Evolutionary conservation across 1,140 invertebrate species (phyloP).

Genomic region (Zaprionus ghesquierei): DNA sequence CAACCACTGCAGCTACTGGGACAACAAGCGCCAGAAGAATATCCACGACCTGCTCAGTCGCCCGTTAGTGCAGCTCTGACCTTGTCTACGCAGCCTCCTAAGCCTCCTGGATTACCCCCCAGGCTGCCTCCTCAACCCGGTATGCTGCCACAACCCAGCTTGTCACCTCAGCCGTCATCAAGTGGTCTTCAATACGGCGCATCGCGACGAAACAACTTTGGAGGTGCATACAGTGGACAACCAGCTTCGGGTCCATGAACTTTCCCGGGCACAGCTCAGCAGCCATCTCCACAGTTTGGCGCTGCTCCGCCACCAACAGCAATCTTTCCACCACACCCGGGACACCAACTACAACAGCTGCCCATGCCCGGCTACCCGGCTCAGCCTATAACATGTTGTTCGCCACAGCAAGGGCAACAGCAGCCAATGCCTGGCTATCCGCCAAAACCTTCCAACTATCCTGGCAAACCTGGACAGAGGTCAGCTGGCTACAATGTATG

Average conservation of each 20-base stretch:
- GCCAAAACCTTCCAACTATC: constrained; percentile 51
- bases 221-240: constrained; percentile 14
- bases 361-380: constrained; percentile 58
- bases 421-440: constrained; percentile 43
- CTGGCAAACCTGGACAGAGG: constrained; percentile 57
- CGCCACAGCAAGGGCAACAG: constrained; percentile 57
- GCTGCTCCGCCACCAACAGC: constrained; percentile 40
- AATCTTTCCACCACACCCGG: constrained; percentile 57
- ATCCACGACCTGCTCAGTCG: constrained; percentile 28
- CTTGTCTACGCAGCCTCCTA: constrained; percentile 6
- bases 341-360: constrained; percentile 61
- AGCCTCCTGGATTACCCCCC: constrained; percentile 5
- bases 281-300: no score
- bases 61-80: constrained; percentile 1
- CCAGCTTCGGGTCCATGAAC: constrained; percentile 26
- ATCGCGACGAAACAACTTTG: constrained; percentile 28
- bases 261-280: constrained; percentile 50
- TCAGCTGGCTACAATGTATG: constrained; percentile 68
- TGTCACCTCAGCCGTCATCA: constrained; percentile 2
- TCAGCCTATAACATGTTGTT: constrained; percentile 53
- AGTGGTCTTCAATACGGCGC: constrained; percentile 22
- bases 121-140: constrained; percentile 16
- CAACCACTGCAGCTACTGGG: constrained; percentile 8
- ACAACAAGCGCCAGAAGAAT: constrained; percentile 1
- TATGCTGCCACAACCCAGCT: no score